Percentiles rank a stretch among this genome's conserved stretches.
Evolutionary conservation across 2,113 vertebrate species (phyloP).

Genomic region (Daphoenositta chrysoptera): DNA sequence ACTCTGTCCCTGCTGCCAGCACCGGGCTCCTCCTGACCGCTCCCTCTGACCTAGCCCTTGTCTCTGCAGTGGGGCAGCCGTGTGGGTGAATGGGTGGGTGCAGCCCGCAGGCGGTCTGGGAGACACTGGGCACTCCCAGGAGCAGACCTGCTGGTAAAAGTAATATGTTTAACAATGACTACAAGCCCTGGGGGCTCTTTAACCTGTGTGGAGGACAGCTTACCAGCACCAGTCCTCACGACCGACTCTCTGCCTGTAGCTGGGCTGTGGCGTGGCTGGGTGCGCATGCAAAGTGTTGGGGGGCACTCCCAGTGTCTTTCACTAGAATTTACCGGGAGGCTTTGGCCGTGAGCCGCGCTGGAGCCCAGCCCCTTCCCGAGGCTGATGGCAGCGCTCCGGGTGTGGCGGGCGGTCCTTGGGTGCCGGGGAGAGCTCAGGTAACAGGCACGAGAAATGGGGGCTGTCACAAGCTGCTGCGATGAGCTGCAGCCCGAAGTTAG

Average conservation of each 20-base stretch:
- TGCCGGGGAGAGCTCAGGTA: not conserved
- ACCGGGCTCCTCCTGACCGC: accelerated
- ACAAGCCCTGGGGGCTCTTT: not conserved
- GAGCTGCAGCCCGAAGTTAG: not conserved
- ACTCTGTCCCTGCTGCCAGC: not conserved
- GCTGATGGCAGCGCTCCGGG: accelerated
- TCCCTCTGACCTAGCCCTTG: not conserved
- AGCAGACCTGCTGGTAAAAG: not conserved
- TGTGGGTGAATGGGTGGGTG: accelerated
- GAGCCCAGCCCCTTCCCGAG: not conserved
- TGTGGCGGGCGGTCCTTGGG: not conserved
- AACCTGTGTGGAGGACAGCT: accelerated
- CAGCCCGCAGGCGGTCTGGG: not conserved
- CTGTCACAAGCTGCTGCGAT: not conserved
- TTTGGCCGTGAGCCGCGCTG: not conserved
- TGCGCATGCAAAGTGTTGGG: not conserved
- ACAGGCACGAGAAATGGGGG: not conserved
- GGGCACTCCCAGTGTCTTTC: not conserved
- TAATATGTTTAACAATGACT: not conserved
- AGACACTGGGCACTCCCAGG: not conserved
- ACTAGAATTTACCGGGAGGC: not conserved
- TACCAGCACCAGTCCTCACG: not conserved
- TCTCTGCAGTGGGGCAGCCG: accelerated
- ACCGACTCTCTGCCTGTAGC: not conserved
- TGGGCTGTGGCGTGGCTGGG: not conserved